phyloP scores from a whole-genome alignment of 1,140 invertebrate species.

The Lucilia sericata region DNA sequence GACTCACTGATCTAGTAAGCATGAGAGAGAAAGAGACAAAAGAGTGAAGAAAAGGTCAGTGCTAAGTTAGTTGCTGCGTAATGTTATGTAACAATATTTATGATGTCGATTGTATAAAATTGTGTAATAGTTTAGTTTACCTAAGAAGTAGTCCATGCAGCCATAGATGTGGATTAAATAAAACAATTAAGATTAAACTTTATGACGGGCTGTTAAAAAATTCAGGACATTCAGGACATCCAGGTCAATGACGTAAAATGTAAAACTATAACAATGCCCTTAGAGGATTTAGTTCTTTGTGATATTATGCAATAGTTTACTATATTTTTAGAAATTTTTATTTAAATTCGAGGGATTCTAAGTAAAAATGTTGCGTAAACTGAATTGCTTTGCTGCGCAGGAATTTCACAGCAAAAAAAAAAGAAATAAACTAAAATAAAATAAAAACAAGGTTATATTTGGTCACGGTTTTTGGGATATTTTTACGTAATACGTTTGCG shows the following conservation, averaged over 20 bases:
- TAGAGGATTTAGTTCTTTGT: not conserved
- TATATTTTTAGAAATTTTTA: not conserved
- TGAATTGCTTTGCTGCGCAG: not conserved
- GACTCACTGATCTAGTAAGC: not conserved
- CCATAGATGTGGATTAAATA: not conserved
- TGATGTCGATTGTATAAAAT: not conserved
- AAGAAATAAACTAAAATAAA: not conserved
- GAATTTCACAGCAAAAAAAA: not conserved
- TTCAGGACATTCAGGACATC: slow-evolving; percentile 57
- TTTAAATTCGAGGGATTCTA: not conserved
- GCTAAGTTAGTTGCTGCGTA: not conserved
- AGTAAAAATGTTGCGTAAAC: not conserved
- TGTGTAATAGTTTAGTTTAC: not conserved
- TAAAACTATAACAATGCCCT: not conserved
- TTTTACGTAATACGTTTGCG: not conserved
- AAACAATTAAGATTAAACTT: slow-evolving; percentile 46
- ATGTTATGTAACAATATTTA: slow-evolving; percentile 38
- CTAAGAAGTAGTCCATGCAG: slow-evolving; percentile 24
- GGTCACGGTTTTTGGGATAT: not conserved
- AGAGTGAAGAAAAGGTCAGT: not conserved
- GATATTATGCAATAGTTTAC: not conserved
- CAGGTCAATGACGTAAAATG: slow-evolving; percentile 33
- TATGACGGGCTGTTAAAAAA: slow-evolving; percentile 60
- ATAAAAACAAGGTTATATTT: slow-evolving; percentile 11
- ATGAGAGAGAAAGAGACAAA: not conserved